Conservation (phyloP, 2,888 invertebrate species). For the Calliphora vomitoria region DNA sequence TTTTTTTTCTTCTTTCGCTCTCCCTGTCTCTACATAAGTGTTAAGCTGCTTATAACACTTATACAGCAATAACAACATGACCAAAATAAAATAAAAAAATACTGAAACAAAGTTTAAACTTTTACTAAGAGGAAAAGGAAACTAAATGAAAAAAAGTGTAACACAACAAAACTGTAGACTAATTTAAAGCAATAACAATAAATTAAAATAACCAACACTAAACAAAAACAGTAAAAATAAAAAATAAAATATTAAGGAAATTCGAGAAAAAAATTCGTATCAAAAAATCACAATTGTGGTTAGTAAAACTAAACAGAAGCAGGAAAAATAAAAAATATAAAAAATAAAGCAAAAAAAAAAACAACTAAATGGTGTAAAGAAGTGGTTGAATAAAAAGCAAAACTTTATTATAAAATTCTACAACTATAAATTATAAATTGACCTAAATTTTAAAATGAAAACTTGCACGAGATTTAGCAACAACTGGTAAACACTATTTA, state of each 20-base stretch:
- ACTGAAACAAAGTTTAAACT: neutral
- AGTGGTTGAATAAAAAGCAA: slow-evolving; percentile 36
- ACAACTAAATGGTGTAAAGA: slow-evolving; percentile 26
- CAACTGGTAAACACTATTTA: neutral
- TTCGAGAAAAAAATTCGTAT: slow-evolving; percentile 25
- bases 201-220: slow-evolving; percentile 60
- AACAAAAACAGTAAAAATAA: slow-evolving; percentile 2
- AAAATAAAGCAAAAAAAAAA: neutral
- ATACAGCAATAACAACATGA: slow-evolving; percentile 5
- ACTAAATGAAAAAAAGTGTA: slow-evolving; percentile 12
- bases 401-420: slow-evolving; percentile 52
- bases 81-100: slow-evolving; percentile 20
- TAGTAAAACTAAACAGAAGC: neutral
- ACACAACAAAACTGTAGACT: slow-evolving; percentile 49
- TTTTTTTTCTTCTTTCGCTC: neutral
- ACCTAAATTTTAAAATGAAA: slow-evolving; percentile 58
- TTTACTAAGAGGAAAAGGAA: slow-evolving; percentile 22
- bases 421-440: slow-evolving; percentile 64
- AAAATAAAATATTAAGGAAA: slow-evolving; percentile 9
- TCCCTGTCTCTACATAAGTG: slow-evolving; percentile 29
- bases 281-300: slow-evolving; percentile 56
- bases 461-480: slow-evolving; percentile 31
- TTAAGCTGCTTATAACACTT: slow-evolving; percentile 67
- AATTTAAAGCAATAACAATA: slow-evolving; percentile 70
- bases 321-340: neutral